Percentiles rank a stretch among this genome's conserved stretches.
Evolutionary conservation across 1,140 invertebrate species (phyloP).

Genomic region (Stegodyphus mimosarum): DNA sequence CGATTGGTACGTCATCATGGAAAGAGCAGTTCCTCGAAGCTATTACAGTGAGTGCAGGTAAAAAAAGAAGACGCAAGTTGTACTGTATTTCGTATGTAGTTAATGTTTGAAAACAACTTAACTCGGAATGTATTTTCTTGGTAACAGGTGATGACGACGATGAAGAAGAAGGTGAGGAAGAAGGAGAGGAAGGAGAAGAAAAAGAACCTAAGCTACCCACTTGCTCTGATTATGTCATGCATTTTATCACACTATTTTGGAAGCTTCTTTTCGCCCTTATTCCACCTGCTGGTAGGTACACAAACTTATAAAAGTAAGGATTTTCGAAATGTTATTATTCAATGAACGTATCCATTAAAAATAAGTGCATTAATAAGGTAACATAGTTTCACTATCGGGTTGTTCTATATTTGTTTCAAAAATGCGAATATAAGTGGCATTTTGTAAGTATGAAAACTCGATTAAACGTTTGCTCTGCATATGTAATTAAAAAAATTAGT

Average conservation of each 20-base stretch:
- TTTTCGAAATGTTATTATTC: no score
- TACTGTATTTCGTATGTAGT: no score
- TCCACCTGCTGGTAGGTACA: conserved; percentile 89
- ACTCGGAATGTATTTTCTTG: background rate
- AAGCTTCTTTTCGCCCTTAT: conserved; percentile 97
- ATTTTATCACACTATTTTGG: conserved; percentile 96
- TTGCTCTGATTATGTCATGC: conserved; percentile 91
- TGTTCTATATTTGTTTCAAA: no score
- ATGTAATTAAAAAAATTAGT: no score
- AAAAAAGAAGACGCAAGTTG: background rate
- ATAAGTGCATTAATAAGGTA: no score
- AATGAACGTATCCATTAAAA: no score
- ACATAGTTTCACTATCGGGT: no score
- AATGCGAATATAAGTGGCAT: no score
- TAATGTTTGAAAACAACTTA: background rate
- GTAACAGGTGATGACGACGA: conserved; percentile 51
- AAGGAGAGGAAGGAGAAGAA: conserved; percentile 53
- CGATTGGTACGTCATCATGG: conserved; percentile 97
- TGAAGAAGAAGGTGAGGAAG: conserved; percentile 11
- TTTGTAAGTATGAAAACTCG: no score
- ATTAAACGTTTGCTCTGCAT: no score
- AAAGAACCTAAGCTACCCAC: conserved; percentile 73
- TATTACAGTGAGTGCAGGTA: conserved; percentile 84
- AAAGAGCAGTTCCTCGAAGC: conserved; percentile 98
- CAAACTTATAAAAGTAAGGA: background rate